Evolutionary conservation across 2,797 vertebrate genomes (phyloP), one percentile per base, ranked within the genome.

Genomic region (Periparus ater): DNA sequence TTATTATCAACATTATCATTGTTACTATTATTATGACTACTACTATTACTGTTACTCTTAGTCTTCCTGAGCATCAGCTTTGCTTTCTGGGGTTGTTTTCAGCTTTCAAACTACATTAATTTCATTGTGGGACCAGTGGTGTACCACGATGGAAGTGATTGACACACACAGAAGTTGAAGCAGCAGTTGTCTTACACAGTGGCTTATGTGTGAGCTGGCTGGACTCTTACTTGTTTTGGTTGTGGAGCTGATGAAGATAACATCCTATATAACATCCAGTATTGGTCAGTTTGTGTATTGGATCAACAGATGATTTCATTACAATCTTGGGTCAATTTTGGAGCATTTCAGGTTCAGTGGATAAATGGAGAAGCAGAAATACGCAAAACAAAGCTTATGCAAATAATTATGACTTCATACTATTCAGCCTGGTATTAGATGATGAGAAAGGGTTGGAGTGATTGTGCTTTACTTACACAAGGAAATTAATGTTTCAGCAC

Each of bases 141-240:
- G 11, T 3, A 21, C 18, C 13, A 25, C 32, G n/a, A 0, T 57
- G 10, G 45, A 80, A 67, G 25, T 74, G 36, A 21, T 19, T n/a
- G 0, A 1, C 26, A 7, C 2, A n/a, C 2, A 6, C 2, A 42
- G 2, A 20, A 32, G 23, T 15, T 15, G 19, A 83, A 83, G 42
- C 48, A 54, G 15, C 8, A 34, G 30, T 81, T 75, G 11, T 60
- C 10, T 23, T 67, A 17, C 5, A 25, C 3, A 0, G 38, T 7
- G 17, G 5, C 9, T 70, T 91, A 1, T 18, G 2, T 40, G 8
- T 77, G 25, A 11, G 7, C 73, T 91, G 30, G 2, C 34, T 67
- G 42, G 26, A 36, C 19, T 47, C 9, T 34, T 47, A 6, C 8
- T 66, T 45, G 9, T 67, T 86, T 89, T 72, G 11, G 16, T 45